Percentiles rank a stretch among this genome's conserved stretches.
phyloP scores from a whole-genome alignment of 2,797 vertebrate species.

The Girardinus metallicus region DNA sequence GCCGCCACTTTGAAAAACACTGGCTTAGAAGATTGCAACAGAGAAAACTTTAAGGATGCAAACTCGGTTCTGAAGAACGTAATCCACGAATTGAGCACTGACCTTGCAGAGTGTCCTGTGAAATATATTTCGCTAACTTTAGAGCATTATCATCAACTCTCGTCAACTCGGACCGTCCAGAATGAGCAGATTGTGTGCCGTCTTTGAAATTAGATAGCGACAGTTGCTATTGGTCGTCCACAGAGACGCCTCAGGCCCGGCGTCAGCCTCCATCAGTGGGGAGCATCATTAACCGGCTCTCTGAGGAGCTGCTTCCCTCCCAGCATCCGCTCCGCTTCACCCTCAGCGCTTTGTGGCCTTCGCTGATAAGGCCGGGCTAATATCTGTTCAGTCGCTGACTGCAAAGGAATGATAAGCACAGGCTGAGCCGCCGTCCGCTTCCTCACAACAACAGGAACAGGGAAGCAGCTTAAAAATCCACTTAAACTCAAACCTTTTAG shows the following conservation, averaged over 20 bases:
- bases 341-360: slow-evolving; percentile 52
- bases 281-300: slow-evolving; percentile 38
- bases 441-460: slow-evolving; percentile 34
- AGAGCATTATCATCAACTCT: slow-evolving; percentile 17
- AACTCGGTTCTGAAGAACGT: neutral
- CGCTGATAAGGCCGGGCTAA: slow-evolving; percentile 52
- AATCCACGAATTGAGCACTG: neutral
- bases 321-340: slow-evolving; percentile 36
- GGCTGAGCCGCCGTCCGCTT: slow-evolving; percentile 41
- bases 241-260: slow-evolving; percentile 29
- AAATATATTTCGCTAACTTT: slow-evolving; percentile 15
- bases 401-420: slow-evolving; percentile 40
- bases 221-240: slow-evolving; percentile 9
- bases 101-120: slow-evolving; percentile 8
- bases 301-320: slow-evolving; percentile 18
- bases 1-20: too few species aligned
- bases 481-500: neutral
- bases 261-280: slow-evolving; percentile 35
- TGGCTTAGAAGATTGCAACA: too few species aligned
- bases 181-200: slow-evolving; percentile 9
- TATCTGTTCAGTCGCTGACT: slow-evolving; percentile 37
- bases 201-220: slow-evolving; percentile 14
- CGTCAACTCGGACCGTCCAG: slow-evolving; percentile 12
- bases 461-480: slow-evolving; percentile 10
- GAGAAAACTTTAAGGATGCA: neutral